Base-by-base conservation (phyloP, 1,140 invertebrate genomes). In the Heliconius nattereri region DNA sequence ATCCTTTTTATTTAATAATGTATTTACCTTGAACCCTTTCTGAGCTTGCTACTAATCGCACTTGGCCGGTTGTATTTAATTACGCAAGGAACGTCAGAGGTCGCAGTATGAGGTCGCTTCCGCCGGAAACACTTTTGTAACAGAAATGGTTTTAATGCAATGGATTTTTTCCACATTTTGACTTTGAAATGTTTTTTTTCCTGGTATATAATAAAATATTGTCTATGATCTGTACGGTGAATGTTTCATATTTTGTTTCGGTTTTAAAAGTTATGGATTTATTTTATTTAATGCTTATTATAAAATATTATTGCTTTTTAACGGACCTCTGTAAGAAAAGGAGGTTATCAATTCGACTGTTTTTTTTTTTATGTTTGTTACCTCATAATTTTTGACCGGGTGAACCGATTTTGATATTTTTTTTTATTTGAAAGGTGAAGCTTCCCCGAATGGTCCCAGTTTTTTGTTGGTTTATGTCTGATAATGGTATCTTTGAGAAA, bases 31-130 rank as follows among this genome's bases (percentile, higher is more conserved):
- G 60, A 66, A 66, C 23, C 9, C n/a, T 66, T 26, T 23, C 0
- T 7, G 23, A 66, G 23, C 23, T 26, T 66, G 60, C 23, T 16
- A 57, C 23, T 26, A 29, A 26, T 66, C 60, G 11, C 13, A 29
- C 23, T 29, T 66, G 11, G 60, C 60, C 60, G 23, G 26, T 66
- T 66, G 60, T 66, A 84, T 84, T 78, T 84, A 84, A 84, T 84
- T 84, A 82, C 76, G 52, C 23, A 13, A 73, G 74, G 81, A 71
- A 37, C 80, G 78, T 35, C 71, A 81, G 66, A 81, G 79, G 83
- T 81, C 78, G 76, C 78, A 82, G 72, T 82, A 82, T 76, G 75
- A 79, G 75, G 78, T 79, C 81, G 75, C 77, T 75, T 81, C 80
- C 76, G 45, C 80, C 72, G 80, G 80, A 73, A 78, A 78, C 76